Conservation (phyloP, 2,113 vertebrate genomes). For the Saccopteryx bilineata region DNA sequence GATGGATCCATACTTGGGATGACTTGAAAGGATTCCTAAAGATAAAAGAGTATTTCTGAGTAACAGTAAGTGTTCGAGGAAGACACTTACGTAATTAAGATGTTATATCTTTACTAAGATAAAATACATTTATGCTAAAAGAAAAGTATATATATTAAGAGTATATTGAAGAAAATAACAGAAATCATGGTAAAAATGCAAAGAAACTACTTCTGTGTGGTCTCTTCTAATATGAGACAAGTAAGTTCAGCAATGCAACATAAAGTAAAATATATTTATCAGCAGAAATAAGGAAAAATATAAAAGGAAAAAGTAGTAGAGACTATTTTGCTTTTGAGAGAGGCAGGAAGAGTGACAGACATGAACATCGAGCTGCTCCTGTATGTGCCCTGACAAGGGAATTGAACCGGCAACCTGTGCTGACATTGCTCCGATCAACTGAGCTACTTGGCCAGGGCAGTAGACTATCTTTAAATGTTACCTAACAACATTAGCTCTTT, state of each 20-base stretch:
- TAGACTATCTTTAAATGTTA: conserved; percentile 22
- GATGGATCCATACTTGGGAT: conserved; percentile 92
- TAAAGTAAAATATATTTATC: background rate
- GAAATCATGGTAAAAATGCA: conserved; percentile 36
- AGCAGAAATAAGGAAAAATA: background rate
- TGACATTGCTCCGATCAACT: too few relatives aligned
- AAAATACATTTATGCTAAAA: background rate
- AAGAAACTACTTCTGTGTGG: background rate
- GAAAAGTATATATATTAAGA: background rate
- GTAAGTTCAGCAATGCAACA: background rate
- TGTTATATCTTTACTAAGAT: background rate
- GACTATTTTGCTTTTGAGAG: background rate
- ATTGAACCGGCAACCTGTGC: too few relatives aligned
- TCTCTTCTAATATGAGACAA: conserved; percentile 4
- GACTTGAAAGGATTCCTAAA: conserved; percentile 91
- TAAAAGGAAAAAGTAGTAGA: background rate
- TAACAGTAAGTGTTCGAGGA: background rate
- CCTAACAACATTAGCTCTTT: conserved; percentile 28
- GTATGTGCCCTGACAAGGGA: too few relatives aligned
- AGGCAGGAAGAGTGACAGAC: too few relatives aligned
- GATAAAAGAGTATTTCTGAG: conserved; percentile 67
- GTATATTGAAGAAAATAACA: background rate
- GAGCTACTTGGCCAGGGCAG: too few relatives aligned
- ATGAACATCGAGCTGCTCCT: too few relatives aligned
- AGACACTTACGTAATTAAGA: background rate